Conservation (phyloP, 2,113 vertebrate genomes). For the Phyllopteryx taeniolatus region DNA sequence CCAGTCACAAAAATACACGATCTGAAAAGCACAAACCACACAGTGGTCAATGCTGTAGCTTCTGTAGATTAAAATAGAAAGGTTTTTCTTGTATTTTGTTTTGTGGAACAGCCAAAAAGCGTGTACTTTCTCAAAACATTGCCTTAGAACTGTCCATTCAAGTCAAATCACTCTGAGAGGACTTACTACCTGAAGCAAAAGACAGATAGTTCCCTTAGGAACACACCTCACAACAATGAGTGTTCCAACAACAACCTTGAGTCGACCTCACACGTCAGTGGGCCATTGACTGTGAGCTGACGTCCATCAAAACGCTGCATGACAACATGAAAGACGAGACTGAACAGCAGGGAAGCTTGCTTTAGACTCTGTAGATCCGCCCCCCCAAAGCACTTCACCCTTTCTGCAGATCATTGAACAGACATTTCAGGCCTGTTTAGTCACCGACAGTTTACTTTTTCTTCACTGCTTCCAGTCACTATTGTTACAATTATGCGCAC, state of each 20-base stretch:
- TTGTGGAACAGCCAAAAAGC: not conserved
- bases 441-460: conserved; percentile 12
- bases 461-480: not conserved
- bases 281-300: conserved; percentile 8
- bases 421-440: not conserved
- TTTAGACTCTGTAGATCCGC: not conserved
- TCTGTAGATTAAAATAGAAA: not conserved
- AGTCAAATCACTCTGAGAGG: conserved; percentile 4
- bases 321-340: not conserved
- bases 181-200: conserved; percentile 1
- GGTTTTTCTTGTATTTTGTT: not conserved
- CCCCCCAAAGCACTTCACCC: not conserved
- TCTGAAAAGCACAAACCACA: not conserved
- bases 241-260: conserved; percentile 14
- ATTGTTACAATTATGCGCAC: not conserved
- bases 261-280: conserved; percentile 8
- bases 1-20: not conserved
- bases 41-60: not conserved
- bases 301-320: conserved; percentile 2
- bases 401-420: not conserved
- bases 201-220: not conserved
- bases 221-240: not conserved
- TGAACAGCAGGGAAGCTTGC: conserved; percentile 13
- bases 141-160: not conserved
- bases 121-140: not conserved